Evolutionary conservation across 1,140 invertebrate species (phyloP).

Genomic region (Ceratosolen solmsi): DNA sequence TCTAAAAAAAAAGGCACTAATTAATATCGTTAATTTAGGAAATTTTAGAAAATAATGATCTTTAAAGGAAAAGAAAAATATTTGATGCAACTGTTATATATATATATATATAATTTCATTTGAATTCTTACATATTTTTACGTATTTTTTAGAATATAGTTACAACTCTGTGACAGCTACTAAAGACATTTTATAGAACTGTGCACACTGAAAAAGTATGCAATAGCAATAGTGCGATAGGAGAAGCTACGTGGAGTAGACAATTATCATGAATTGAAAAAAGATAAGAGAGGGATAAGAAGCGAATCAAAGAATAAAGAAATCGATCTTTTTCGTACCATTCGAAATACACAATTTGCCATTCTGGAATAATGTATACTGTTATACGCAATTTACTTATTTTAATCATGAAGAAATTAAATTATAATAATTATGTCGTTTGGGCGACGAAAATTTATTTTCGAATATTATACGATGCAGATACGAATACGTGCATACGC

Average conservation of each 20-base stretch:
- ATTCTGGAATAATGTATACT: not conserved
- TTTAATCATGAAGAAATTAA: constrained; percentile 22
- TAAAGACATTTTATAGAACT: constrained; percentile 41
- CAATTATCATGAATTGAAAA: constrained; percentile 1
- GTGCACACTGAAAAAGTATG: not conserved
- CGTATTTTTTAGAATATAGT: constrained; percentile 1
- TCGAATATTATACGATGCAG: not conserved
- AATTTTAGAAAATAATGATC: too few relatives aligned
- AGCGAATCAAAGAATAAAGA: not conserved
- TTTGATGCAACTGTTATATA: too few relatives aligned
- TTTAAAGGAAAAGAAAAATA: too few relatives aligned
- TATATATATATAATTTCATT: constrained; percentile 25
- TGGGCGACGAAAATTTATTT: not conserved
- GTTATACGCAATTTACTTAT: not conserved
- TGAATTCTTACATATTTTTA: constrained; percentile 22
- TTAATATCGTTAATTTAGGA: too few relatives aligned
- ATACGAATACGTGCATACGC: not conserved
- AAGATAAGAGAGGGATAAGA: too few relatives aligned
- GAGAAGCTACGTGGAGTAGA: not conserved
- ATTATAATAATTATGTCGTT: constrained; percentile 32
- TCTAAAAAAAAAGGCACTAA: too few relatives aligned
- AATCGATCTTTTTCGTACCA: constrained; percentile 24
- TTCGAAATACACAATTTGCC: not conserved
- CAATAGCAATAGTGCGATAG: not conserved
- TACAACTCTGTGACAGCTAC: constrained; percentile 23